These are phyloP conservation scores for Dunckerocampus dactyliophorus DNA, from an alignment of 2,113 vertebrate species.

Conservation along the genomic window DNA sequence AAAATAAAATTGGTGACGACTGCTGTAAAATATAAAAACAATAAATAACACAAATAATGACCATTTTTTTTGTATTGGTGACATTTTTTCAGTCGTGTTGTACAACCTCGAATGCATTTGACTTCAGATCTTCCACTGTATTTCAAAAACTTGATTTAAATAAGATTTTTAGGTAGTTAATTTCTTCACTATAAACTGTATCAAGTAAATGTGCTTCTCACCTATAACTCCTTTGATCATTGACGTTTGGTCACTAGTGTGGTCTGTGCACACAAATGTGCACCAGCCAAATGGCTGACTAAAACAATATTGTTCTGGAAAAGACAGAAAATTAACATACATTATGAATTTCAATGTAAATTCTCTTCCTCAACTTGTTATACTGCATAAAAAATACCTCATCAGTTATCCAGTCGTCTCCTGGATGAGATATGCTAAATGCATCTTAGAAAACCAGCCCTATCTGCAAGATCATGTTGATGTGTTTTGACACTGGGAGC, in stretches of 20 bases:
- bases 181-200: neutral
- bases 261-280: slow-evolving; percentile 67
- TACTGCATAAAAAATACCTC: too few relatives aligned
- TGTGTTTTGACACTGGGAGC: neutral
- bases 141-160: neutral
- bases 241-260: slow-evolving; percentile 54
- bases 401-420: too few relatives aligned
- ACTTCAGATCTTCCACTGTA: too few relatives aligned
- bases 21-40: too few relatives aligned
- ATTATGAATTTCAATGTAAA: too few relatives aligned
- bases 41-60: neutral
- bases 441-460: neutral
- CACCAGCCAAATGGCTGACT: slow-evolving; percentile 73
- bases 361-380: too few relatives aligned
- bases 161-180: neutral
- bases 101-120: too few relatives aligned
- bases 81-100: too few relatives aligned
- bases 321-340: slow-evolving; percentile 1
- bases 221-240: slow-evolving; percentile 68
- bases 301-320: slow-evolving; percentile 67
- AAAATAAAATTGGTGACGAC: too few relatives aligned
- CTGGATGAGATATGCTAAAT: neutral
- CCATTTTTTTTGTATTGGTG: too few relatives aligned
- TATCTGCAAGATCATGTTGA: slow-evolving; percentile 1
- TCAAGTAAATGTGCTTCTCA: slow-evolving; percentile 22